Evolutionary conservation across 2,888 invertebrate species (phyloP), one percentile per base, ranked within the genome.

Genomic region (Conistra vaccinii): DNA sequence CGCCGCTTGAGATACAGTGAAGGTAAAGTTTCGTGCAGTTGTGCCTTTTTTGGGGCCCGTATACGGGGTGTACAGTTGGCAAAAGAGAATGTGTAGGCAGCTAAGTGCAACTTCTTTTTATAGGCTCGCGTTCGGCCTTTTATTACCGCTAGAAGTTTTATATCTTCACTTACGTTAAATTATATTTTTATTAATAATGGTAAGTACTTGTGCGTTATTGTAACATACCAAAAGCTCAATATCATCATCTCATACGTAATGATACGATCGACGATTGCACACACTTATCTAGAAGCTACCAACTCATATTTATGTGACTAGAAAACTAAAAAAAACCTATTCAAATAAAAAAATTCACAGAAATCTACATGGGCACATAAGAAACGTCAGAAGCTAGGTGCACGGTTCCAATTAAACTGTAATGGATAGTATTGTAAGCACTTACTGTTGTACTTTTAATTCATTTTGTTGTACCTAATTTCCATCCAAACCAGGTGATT

Each of bases 11-110:
- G 76, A 80, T 83, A 83, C 69, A 87, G 69, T 82, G 74, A 78
- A 83, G 83, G 81, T 75, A 83, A 85, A 85, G 83, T 83, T 85
- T 81, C 57, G 61, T 55, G 53, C 73, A 85, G 68, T 77, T 69
- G 65, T 66, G 35, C 45, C 39, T 73, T 75, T 85, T 83, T 80
- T 65, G 61, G 67, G 53, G 45, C 72, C 69, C 45, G 61, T 68
- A 61, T 83, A 51, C 65, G 23, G 48, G 3, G 14, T 26, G 69
- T 79, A 79, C 58, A 63, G 48, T 60, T 20, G 23, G 39, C 12
- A 55, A 65, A 75, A 26, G 12, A 67, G n/a, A 62, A 35, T 45
- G n/a, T 55, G 3, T 10, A 17, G 26, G n/a, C 14, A 32, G 2
- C 7, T 45, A 5, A n/a, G 14, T 42, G 20, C n/a, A 45, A 5